These are phyloP conservation scores for Notamacropus eugenii DNA, from an alignment of 2,797 vertebrate species.

Conservation along the genomic window DNA sequence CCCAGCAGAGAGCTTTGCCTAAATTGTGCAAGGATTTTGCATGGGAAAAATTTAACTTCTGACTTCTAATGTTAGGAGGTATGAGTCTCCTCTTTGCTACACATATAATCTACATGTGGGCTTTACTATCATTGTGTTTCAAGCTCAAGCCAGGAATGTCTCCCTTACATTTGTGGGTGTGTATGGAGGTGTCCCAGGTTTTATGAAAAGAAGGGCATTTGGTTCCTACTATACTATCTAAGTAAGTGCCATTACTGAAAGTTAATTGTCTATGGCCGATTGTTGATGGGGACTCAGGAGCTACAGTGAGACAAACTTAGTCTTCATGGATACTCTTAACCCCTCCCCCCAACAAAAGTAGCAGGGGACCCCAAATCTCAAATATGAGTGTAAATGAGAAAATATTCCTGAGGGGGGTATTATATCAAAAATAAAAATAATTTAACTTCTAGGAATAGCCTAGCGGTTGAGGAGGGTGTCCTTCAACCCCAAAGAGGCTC, in stretches of 20 bases:
- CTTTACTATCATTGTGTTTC: background rate
- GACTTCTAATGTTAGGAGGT: background rate
- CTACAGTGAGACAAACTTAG: background rate
- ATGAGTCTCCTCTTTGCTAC: background rate
- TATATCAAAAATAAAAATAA: background rate
- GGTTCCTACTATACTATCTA: background rate
- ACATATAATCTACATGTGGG: background rate
- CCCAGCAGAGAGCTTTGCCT: background rate
- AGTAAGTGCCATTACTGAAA: background rate
- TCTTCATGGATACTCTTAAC: background rate
- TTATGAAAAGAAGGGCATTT: background rate
- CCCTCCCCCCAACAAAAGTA: background rate
- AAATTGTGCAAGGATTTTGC: background rate
- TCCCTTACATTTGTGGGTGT: background rate
- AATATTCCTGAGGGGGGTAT: background rate
- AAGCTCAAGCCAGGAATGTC: background rate
- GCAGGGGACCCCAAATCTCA: background rate
- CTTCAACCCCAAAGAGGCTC: conserved; percentile 66
- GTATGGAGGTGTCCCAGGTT: background rate
- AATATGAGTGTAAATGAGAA: background rate
- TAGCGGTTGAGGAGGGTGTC: conserved; percentile 65
- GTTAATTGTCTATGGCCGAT: background rate
- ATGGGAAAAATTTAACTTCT: background rate
- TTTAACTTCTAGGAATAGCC: conserved; percentile 55
- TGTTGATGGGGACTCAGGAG: background rate